These are phyloP conservation scores for Ambastaia sidthimunki DNA, from an alignment of 2,797 vertebrate species.

Conservation along the genomic window DNA sequence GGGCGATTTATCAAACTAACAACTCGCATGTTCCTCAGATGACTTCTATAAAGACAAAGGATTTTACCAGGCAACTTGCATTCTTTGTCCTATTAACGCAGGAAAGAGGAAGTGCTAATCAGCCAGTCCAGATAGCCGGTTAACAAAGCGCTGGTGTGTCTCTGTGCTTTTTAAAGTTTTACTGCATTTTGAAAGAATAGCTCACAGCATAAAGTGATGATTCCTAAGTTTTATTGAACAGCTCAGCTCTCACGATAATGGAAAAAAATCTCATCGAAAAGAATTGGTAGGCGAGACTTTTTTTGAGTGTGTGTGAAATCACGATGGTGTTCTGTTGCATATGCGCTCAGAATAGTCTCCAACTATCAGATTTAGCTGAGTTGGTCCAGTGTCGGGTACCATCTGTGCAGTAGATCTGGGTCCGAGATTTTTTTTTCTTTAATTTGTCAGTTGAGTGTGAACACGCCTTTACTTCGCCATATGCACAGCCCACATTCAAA, in stretches of 20 bases:
- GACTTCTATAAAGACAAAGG: constrained; percentile 49
- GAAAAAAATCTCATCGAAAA: background rate
- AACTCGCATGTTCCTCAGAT: constrained; percentile 48
- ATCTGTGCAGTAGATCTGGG: constrained; percentile 70
- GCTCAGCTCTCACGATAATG: constrained; percentile 32
- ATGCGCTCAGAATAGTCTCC: constrained; percentile 44
- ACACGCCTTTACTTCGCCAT: constrained; percentile 54
- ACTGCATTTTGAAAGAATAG: constrained; percentile 18
- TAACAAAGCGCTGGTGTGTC: constrained; percentile 14
- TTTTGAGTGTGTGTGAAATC: background rate
- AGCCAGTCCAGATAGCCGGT: constrained; percentile 5
- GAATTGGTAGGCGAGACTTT: background rate
- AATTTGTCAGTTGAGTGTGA: constrained; percentile 58
- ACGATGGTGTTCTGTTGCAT: constrained; percentile 32
- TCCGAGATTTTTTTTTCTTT: constrained; percentile 53
- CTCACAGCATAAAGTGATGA: constrained; percentile 33
- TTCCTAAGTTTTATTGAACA: constrained; percentile 35
- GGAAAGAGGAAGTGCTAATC: constrained; percentile 14
- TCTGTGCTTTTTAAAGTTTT: constrained; percentile 24
- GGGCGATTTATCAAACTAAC: constrained; percentile 61
- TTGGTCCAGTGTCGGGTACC: constrained; percentile 69
- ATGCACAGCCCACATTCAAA: constrained; percentile 39
- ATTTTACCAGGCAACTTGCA: constrained; percentile 32
- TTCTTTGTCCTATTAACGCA: background rate
- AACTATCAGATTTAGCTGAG: constrained; percentile 62